Evolutionary conservation across 2,888 invertebrate genomes (phyloP).

Genomic region (Meganola albula): DNA sequence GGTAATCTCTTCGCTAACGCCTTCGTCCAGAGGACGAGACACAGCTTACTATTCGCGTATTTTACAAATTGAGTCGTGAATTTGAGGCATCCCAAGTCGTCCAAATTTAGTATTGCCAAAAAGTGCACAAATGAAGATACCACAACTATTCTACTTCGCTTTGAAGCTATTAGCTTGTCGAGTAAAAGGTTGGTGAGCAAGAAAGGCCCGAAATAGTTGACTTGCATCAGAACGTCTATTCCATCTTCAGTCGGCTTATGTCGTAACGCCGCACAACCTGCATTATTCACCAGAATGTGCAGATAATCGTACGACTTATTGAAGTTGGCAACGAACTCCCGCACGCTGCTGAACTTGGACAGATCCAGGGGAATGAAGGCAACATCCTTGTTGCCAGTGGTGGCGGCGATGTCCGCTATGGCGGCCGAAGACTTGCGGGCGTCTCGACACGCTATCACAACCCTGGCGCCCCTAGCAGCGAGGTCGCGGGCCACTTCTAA

Average conservation of each 20-base stretch:
- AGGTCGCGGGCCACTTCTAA: slow-evolving; percentile 84
- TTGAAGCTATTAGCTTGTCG: slow-evolving; percentile 56
- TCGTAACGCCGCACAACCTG: slow-evolving; percentile 64
- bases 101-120: slow-evolving; percentile 65
- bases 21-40: slow-evolving; percentile 56
- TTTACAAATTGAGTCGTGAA: slow-evolving; percentile 52
- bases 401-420: slow-evolving; percentile 81
- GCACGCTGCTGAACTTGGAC: slow-evolving; percentile 66
- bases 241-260: slow-evolving; percentile 75
- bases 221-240: slow-evolving; percentile 79
- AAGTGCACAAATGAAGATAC: slow-evolving; percentile 57
- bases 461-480: slow-evolving; percentile 82
- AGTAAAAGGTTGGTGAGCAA: slow-evolving; percentile 82
- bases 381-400: slow-evolving; percentile 83
- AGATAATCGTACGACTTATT: slow-evolving; percentile 65
- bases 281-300: slow-evolving; percentile 81
- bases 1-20: slow-evolving; percentile 56
- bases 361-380: slow-evolving; percentile 76
- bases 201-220: slow-evolving; percentile 85
- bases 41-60: slow-evolving; percentile 61
- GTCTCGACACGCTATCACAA: slow-evolving; percentile 86
- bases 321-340: slow-evolving; percentile 79
- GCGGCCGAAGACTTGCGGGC: slow-evolving; percentile 82
- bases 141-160: slow-evolving; percentile 61
- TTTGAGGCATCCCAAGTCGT: slow-evolving; percentile 24